Evolutionary conservation across 2,113 vertebrate species (phyloP).

Genomic region (Rhabdomys dilectus): DNA sequence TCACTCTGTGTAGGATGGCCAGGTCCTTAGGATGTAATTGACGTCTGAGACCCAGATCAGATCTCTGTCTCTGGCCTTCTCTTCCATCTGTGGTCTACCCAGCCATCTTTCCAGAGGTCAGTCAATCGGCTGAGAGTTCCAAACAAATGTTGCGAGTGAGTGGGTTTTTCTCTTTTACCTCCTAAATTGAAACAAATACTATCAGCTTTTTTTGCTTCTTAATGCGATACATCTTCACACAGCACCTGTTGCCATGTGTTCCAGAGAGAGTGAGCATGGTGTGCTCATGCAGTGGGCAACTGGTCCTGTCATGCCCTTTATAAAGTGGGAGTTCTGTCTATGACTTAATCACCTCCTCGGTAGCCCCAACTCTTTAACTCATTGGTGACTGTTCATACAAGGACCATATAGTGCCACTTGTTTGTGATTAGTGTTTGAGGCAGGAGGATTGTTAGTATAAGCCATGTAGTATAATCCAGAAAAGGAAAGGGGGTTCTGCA

Average conservation of each 20-base stretch:
- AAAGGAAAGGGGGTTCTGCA: background rate
- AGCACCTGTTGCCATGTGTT: background rate
- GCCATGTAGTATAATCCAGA: too few species aligned
- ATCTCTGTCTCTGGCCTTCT: background rate
- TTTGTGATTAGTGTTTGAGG: background rate
- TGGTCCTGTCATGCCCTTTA: background rate
- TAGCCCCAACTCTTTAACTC: background rate
- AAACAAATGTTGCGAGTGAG: background rate
- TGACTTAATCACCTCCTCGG: background rate
- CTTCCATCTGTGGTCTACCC: background rate
- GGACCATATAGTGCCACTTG: accelerated
- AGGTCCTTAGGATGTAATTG: conserved; percentile 9
- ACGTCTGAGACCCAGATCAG: conserved; percentile 26
- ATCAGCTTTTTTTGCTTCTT: background rate
- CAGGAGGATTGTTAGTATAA: background rate
- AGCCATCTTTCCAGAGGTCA: background rate
- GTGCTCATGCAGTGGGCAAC: background rate
- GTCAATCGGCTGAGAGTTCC: background rate
- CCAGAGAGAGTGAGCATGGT: background rate
- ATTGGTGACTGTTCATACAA: background rate
- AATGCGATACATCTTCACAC: background rate
- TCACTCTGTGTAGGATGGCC: background rate
- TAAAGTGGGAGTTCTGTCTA: background rate
- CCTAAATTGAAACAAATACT: background rate
- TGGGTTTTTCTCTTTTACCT: background rate